A percentile compares a stretch with the other conserved stretches of the same genome.
Evolutionary conservation across 1,140 invertebrate species (phyloP).

Genomic region (Bombus pascuorum): DNA sequence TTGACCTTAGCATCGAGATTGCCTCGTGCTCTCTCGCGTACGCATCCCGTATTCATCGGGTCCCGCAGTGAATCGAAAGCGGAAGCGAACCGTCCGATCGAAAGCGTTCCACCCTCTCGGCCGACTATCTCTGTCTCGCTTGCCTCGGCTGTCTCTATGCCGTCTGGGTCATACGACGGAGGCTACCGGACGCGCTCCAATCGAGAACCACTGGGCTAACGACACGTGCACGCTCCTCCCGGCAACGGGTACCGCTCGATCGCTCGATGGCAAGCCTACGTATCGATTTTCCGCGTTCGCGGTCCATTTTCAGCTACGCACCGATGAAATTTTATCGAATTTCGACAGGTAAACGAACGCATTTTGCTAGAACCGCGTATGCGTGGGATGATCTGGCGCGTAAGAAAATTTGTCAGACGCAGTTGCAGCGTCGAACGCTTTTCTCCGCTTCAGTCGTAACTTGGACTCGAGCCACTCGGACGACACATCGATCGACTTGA

Average conservation of each 20-base stretch:
- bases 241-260: slow-evolving; percentile 9
- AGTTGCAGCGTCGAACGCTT: no score
- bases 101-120: slow-evolving; percentile 14
- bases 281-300: slow-evolving; percentile 34
- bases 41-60: slow-evolving; percentile 44
- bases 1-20: slow-evolving; percentile 73
- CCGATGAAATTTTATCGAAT: background rate
- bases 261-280: slow-evolving; percentile 32
- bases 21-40: slow-evolving; percentile 57
- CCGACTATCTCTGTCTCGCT: background rate
- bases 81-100: slow-evolving; percentile 37
- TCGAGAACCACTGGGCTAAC: slow-evolving; percentile 30
- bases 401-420: no score
- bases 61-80: slow-evolving; percentile 46
- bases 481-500: no score
- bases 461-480: no score
- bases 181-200: background rate
- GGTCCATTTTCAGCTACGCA: slow-evolving; percentile 11
- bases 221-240: slow-evolving; percentile 39
- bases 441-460: no score
- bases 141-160: background rate
- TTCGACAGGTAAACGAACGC: background rate
- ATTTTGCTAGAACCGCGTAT: no score
- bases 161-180: background rate
- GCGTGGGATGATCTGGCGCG: background rate